A percentile compares a stretch with the other conserved stretches of the same genome.
These are phyloP conservation scores for Falcunculus frontatus DNA, from an alignment of 2,113 vertebrate species.

Conservation along the genomic window DNA sequence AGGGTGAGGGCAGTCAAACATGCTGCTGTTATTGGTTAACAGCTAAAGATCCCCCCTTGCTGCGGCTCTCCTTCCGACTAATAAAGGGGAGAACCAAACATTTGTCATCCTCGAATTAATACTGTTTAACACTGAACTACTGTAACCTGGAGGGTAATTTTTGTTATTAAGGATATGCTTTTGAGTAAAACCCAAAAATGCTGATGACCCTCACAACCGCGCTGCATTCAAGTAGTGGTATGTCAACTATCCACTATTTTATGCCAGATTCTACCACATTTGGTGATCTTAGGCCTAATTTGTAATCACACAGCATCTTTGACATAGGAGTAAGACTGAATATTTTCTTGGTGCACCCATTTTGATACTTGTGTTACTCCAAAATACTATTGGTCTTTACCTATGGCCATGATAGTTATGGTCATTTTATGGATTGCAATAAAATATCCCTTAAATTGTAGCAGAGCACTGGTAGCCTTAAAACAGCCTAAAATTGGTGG, in stretches of 20 bases:
- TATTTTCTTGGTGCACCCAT: not conserved
- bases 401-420: accelerated
- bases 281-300: not conserved
- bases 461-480: not conserved
- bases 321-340: not conserved
- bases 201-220: not conserved
- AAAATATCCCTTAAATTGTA: not conserved
- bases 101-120: not conserved
- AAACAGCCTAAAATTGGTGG: not conserved
- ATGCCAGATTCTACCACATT: not conserved
- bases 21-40: conserved; percentile 57
- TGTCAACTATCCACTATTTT: not conserved
- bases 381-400: not conserved
- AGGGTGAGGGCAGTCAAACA: conserved; percentile 35
- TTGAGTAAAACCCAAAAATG: not conserved
- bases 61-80: not conserved
- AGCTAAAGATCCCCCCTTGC: not conserved
- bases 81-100: not conserved
- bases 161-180: not conserved
- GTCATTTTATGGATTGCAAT: not conserved
- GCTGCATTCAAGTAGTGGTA: not conserved
- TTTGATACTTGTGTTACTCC: not conserved
- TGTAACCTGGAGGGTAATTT: not conserved
- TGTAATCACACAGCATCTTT: not conserved
- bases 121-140: not conserved